Conservation (phyloP, 1,140 invertebrate species). For the Pygmarrhopalites habei region DNA sequence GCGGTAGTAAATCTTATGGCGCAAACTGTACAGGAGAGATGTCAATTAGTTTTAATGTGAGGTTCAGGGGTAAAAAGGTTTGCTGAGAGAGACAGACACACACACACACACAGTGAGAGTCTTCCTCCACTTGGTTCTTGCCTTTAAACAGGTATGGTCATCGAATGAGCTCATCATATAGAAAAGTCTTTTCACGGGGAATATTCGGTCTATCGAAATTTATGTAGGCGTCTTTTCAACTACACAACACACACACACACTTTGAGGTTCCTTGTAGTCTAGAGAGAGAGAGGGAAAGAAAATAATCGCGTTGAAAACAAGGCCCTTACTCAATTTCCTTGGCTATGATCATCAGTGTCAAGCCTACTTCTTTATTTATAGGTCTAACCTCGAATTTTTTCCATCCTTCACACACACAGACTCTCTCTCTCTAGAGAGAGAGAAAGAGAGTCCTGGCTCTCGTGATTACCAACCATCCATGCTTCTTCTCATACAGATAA, state of each 20-base stretch:
- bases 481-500: constrained; percentile 17
- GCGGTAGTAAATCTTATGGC: constrained; percentile 15
- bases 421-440: neutral
- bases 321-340: constrained; percentile 22
- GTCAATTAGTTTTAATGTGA: constrained; percentile 27
- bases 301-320: constrained; percentile 24
- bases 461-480: constrained; percentile 22
- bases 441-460: constrained; percentile 2
- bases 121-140: too few relatives aligned
- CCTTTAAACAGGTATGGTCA: constrained; percentile 5
- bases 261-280: neutral
- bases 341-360: constrained; percentile 33
- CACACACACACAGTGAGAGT: neutral
- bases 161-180: constrained; percentile 2
- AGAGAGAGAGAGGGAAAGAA: neutral
- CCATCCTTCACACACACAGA: constrained; percentile 6
- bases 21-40: constrained; percentile 7
- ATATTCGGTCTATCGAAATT: constrained; percentile 8
- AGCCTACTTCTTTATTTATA: constrained; percentile 29
- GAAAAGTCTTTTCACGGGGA: constrained; percentile 9
- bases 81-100: too few relatives aligned
- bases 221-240: constrained; percentile 4
- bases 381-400: constrained; percentile 21
- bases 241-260: neutral
- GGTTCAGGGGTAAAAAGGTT: neutral